Conservation (phyloP, 2,888 invertebrate species). For the Rhingia rostrata region DNA sequence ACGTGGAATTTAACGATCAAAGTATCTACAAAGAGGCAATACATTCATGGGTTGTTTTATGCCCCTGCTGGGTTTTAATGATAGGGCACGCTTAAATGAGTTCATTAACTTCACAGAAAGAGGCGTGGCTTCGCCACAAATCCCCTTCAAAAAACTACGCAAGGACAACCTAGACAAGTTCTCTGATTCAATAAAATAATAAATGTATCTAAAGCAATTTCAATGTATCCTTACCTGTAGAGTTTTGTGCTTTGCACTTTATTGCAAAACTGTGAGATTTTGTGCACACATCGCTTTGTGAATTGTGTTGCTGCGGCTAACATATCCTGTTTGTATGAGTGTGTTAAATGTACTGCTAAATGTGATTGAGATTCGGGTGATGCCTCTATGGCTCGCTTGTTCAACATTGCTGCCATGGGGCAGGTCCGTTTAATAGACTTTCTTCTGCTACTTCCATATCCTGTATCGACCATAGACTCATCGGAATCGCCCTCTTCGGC, state of each 20-base stretch:
- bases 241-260: constrained; percentile 79
- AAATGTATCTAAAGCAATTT: neutral
- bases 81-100: neutral
- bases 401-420: constrained; percentile 55
- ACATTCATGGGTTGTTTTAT: neutral
- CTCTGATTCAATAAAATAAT: constrained; percentile 7
- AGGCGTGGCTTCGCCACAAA: constrained; percentile 7
- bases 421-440: constrained; percentile 40
- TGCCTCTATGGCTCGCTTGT: constrained; percentile 43
- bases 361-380: constrained; percentile 46
- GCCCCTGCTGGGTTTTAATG: neutral
- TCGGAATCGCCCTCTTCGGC: constrained; percentile 53
- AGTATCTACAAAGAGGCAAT: constrained; percentile 1
- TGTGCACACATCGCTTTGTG: constrained; percentile 78
- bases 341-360: constrained; percentile 63
- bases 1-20: neutral
- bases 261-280: constrained; percentile 76
- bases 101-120: constrained; percentile 13
- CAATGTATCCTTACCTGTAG: constrained; percentile 80
- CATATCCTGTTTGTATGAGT: constrained; percentile 78
- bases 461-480: constrained; percentile 61
- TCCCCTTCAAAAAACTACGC: neutral
- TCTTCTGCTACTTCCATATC: constrained; percentile 59
- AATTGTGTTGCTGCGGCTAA: constrained; percentile 80
- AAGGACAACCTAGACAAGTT: neutral